Percentiles rank a stretch among this genome's conserved stretches.
Conservation (phyloP, 2,888 invertebrate species). For the Trachelus stipa region DNA sequence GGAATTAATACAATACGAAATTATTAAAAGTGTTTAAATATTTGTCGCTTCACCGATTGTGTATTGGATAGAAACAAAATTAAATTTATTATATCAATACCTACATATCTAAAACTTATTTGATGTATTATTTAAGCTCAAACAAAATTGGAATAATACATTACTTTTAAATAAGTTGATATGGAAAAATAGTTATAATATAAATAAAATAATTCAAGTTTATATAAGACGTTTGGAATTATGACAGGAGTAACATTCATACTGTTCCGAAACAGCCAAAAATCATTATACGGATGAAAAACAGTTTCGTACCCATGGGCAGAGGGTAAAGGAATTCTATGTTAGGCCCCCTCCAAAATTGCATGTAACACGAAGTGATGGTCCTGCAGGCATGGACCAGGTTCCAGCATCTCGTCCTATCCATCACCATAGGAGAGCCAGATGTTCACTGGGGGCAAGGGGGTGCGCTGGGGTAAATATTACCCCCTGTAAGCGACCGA, state of each 20-base stretch:
- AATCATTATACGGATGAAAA: background rate
- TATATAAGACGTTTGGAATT: background rate
- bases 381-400: background rate
- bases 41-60: background rate
- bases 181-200: background rate
- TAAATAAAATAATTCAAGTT: background rate
- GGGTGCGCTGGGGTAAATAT: conserved; percentile 48
- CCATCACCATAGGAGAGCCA: conserved; percentile 47
- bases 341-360: background rate
- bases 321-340: background rate
- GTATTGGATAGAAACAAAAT: background rate
- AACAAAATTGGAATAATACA: background rate
- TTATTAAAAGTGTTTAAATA: background rate
- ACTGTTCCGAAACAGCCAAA: background rate
- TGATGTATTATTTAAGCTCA: background rate
- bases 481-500: conserved; percentile 34
- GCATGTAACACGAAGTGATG: conserved; percentile 2
- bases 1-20: background rate
- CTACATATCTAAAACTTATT: too few species aligned
- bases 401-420: conserved; percentile 38
- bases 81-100: too few species aligned
- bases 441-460: conserved; percentile 55
- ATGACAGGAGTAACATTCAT: background rate
- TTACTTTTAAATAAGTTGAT: background rate
- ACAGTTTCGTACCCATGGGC: background rate